Evolutionary conservation across 2,888 invertebrate genomes (phyloP).

Genomic region (Drosophila robusta): DNA sequence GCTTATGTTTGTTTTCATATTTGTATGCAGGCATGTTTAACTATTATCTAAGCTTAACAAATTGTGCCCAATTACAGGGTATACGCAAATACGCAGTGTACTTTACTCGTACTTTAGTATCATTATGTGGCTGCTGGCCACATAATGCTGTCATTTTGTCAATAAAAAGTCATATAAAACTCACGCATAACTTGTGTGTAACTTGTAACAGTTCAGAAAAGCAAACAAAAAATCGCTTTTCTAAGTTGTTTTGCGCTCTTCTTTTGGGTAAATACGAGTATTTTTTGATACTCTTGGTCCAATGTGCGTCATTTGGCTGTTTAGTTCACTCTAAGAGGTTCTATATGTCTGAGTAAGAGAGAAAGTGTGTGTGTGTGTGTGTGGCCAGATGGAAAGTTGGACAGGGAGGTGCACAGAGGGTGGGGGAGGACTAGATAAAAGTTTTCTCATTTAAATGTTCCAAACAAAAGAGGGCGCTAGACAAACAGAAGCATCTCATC

Average conservation of each 20-base stretch:
- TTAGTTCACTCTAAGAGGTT: slow-evolving; percentile 45
- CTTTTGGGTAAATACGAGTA: slow-evolving; percentile 34
- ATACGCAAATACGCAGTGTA: slow-evolving; percentile 1
- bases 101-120: slow-evolving; percentile 36
- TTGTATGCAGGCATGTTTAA: not conserved
- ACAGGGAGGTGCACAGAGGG: not conserved
- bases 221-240: slow-evolving; percentile 53
- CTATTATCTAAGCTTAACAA: not conserved
- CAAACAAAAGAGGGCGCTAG: slow-evolving; percentile 66
- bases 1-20: too few species aligned
- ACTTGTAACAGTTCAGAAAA: slow-evolving; percentile 45
- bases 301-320: slow-evolving; percentile 59
- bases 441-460: slow-evolving; percentile 72
- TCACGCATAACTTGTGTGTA: slow-evolving; percentile 51
- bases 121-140: slow-evolving; percentile 49
- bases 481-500: slow-evolving; percentile 58
- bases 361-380: slow-evolving; percentile 15
- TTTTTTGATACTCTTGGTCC: slow-evolving; percentile 42
- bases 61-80: not conserved
- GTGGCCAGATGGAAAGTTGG: slow-evolving; percentile 13
- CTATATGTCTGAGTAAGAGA: slow-evolving; percentile 1
- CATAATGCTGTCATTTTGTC: slow-evolving; percentile 60
- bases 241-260: slow-evolving; percentile 31
- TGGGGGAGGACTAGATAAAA: slow-evolving; percentile 47
- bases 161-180: slow-evolving; percentile 62